Evolutionary conservation across 2,797 vertebrate genomes (phyloP).

Genomic region (Gymnopithys bicolor): DNA sequence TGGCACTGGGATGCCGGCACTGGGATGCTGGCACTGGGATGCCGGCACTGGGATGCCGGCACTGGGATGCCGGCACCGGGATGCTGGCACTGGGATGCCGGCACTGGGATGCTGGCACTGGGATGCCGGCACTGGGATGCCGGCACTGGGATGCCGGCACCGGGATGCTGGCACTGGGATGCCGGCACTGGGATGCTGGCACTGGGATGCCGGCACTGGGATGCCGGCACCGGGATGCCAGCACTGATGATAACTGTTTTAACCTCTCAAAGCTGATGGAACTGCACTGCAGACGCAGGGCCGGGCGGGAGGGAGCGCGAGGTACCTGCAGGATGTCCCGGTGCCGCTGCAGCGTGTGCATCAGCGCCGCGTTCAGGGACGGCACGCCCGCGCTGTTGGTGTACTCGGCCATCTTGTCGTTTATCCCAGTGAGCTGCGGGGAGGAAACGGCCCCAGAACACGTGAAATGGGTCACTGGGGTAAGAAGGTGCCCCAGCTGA

Average conservation of each 20-base stretch:
- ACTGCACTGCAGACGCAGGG: neutral
- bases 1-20: too few relatives aligned
- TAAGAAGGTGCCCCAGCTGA: neutral
- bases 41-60: too few relatives aligned
- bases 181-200: too few relatives aligned
- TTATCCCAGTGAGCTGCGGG: slow-evolving; percentile 89
- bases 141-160: too few relatives aligned
- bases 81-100: too few relatives aligned
- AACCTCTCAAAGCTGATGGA: neutral
- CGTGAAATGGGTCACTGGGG: neutral
- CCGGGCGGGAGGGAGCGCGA: fast-evolving
- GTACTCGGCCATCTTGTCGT: slow-evolving; percentile 98
- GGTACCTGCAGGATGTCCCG: slow-evolving; percentile 94
- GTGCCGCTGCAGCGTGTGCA: slow-evolving; percentile 97
- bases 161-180: too few relatives aligned
- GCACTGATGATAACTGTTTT: neutral
- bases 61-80: too few relatives aligned
- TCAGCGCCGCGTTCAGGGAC: slow-evolving; percentile 92
- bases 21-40: too few relatives aligned
- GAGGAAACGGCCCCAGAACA: neutral
- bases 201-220: too few relatives aligned
- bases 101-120: too few relatives aligned
- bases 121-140: too few relatives aligned
- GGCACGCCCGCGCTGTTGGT: slow-evolving; percentile 89
- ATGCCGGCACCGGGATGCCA: neutral